Evolutionary conservation across 2,797 vertebrate genomes (phyloP).

Genomic region (Propithecus deckenii): DNA sequence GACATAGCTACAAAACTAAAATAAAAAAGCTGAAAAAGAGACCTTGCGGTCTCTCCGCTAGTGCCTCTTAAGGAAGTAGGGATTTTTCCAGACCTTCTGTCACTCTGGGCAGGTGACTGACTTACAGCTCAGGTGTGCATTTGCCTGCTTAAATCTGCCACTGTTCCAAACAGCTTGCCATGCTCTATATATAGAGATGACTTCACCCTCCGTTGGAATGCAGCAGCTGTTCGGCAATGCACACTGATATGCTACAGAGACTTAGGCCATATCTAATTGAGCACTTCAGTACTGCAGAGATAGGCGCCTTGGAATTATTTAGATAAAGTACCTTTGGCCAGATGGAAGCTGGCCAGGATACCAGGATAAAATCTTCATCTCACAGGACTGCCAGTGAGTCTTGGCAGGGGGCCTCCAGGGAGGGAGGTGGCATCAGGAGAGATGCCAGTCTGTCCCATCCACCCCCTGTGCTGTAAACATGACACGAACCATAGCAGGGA

Average conservation of each 20-base stretch:
- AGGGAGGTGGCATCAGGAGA: not conserved
- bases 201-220: conserved; percentile 65
- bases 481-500: conserved; percentile 13
- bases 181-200: conserved; percentile 71
- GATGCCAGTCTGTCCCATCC: not conserved
- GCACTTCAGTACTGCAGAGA: conserved; percentile 67
- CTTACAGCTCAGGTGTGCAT: conserved; percentile 60
- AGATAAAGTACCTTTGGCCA: conserved; percentile 69
- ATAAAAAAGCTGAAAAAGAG: not conserved
- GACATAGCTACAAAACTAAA: not conserved
- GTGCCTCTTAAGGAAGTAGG: not conserved
- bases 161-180: conserved; percentile 64
- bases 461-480: not conserved
- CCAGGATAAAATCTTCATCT: conserved; percentile 56
- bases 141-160: conserved; percentile 58
- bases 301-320: conserved; percentile 66
- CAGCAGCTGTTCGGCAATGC: conserved; percentile 70
- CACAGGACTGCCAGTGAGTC: conserved; percentile 39
- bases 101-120: conserved; percentile 46
- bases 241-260: conserved; percentile 57
- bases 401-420: not conserved
- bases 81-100: conserved; percentile 47
- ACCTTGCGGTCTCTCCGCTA: not conserved
- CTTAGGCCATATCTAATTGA: conserved; percentile 71
- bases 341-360: conserved; percentile 67